A percentile compares a stretch with the other conserved stretches of the same genome.
These are phyloP conservation scores for Parnassius apollo DNA, from an alignment of 2,888 invertebrate species.

Conservation along the genomic window DNA sequence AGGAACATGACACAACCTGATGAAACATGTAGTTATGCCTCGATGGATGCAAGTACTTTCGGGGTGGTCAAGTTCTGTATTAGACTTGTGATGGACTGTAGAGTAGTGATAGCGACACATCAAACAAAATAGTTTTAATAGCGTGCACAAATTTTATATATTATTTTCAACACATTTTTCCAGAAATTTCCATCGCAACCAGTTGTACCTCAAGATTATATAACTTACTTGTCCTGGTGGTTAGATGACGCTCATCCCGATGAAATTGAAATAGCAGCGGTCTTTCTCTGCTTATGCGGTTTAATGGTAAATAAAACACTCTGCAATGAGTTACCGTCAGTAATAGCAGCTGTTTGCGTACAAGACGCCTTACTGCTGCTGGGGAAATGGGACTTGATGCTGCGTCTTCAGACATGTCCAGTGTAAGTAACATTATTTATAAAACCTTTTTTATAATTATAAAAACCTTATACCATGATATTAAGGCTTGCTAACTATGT, in stretches of 20 bases:
- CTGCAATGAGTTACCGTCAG: constrained; percentile 55
- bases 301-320: constrained; percentile 51
- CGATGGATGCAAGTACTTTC: too few species aligned
- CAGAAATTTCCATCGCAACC: constrained; percentile 61
- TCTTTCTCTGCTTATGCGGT: constrained; percentile 58
- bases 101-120: too few species aligned
- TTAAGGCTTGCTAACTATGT: too few species aligned
- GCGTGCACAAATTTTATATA: too few species aligned
- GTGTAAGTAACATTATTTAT: constrained; percentile 45
- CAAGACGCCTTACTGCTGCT: constrained; percentile 52
- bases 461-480: too few species aligned
- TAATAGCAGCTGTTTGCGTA: constrained; percentile 56
- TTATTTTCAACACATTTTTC: constrained; percentile 14
- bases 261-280: constrained; percentile 58
- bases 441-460: neutral
- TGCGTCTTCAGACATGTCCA: constrained; percentile 40
- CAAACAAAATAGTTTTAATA: too few species aligned
- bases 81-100: too few species aligned
- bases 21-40: too few species aligned
- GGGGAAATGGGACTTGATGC: constrained; percentile 41
- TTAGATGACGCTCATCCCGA: constrained; percentile 45
- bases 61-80: too few species aligned
- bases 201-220: constrained; percentile 59
- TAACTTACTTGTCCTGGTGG: constrained; percentile 59
- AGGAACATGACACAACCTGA: too few species aligned